Evolutionary conservation across 2,797 vertebrate species (phyloP).

Genomic region (Crenuchus spilurus): DNA sequence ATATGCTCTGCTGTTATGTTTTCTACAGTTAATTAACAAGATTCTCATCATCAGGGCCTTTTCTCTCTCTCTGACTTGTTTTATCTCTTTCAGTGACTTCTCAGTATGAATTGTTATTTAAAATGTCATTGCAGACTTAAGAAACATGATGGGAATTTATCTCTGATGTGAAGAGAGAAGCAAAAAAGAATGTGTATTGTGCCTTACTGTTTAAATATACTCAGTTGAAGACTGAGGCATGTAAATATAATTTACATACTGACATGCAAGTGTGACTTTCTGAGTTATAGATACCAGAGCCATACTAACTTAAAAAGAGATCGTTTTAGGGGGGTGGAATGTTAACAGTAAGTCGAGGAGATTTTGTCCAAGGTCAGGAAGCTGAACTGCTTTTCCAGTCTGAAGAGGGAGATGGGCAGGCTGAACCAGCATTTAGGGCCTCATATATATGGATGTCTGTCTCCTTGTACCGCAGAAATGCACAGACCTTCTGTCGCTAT

Average conservation of each 20-base stretch:
- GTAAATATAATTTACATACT: too few species aligned
- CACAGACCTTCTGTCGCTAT: background rate
- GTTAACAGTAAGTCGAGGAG: background rate
- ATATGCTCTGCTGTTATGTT: slow-evolving; percentile 51
- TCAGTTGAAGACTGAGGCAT: background rate
- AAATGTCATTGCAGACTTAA: background rate
- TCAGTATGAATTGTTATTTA: slow-evolving; percentile 39
- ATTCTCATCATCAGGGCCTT: slow-evolving; percentile 48
- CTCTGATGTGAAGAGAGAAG: background rate
- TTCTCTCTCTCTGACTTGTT: background rate
- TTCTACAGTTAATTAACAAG: slow-evolving; percentile 57
- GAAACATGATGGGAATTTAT: background rate
- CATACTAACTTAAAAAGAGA: background rate
- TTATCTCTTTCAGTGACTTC: slow-evolving; percentile 41
- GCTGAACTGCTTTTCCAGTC: slow-evolving; percentile 2
- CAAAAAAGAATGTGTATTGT: too few species aligned
- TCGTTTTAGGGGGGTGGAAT: too few species aligned
- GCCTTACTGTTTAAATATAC: background rate
- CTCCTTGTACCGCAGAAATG: background rate
- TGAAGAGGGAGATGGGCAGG: background rate
- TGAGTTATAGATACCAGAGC: too few species aligned
- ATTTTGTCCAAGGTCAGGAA: slow-evolving; percentile 27
- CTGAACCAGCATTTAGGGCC: background rate
- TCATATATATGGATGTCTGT: background rate
- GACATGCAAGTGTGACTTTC: too few species aligned